Evolutionary conservation across 2,888 invertebrate genomes (phyloP).

Genomic region (Mechanitis messenoides): DNA sequence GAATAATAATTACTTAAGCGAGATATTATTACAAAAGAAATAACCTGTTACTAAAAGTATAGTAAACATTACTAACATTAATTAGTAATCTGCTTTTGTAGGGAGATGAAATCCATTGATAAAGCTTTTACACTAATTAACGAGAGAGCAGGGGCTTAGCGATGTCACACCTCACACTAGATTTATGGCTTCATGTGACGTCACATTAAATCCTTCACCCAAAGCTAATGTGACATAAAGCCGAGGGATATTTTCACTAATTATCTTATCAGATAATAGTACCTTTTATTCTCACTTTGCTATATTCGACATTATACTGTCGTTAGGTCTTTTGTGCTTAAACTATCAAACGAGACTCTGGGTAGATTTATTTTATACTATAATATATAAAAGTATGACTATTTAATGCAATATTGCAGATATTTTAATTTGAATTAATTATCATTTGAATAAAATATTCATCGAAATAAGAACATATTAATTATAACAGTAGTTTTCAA

Average conservation of each 20-base stretch:
- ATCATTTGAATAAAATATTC: neutral
- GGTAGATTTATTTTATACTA: too few species aligned
- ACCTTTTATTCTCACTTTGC: neutral
- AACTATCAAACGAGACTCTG: too few species aligned
- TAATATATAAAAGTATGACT: too few species aligned
- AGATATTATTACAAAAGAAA: neutral
- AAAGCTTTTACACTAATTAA: constrained; percentile 66
- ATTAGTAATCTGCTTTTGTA: constrained; percentile 1
- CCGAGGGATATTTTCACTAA: constrained; percentile 21
- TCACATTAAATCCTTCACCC: constrained; percentile 39
- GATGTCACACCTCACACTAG: constrained; percentile 50
- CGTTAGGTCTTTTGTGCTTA: too few species aligned
- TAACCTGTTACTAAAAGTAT: neutral
- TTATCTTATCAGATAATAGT: constrained; percentile 12
- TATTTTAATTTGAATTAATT: neutral
- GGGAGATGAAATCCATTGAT: constrained; percentile 35
- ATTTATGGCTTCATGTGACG: constrained; percentile 56
- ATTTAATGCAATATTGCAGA: too few species aligned
- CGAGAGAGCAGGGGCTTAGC: constrained; percentile 58
- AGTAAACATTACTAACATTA: neutral
- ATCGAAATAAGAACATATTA: neutral
- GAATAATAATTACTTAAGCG: too few species aligned
- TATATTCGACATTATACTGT: too few species aligned
- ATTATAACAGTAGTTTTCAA: neutral
- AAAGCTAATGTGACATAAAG: constrained; percentile 24